Conservation (phyloP, 2,113 vertebrate genomes). For the Amphiprion percula region DNA sequence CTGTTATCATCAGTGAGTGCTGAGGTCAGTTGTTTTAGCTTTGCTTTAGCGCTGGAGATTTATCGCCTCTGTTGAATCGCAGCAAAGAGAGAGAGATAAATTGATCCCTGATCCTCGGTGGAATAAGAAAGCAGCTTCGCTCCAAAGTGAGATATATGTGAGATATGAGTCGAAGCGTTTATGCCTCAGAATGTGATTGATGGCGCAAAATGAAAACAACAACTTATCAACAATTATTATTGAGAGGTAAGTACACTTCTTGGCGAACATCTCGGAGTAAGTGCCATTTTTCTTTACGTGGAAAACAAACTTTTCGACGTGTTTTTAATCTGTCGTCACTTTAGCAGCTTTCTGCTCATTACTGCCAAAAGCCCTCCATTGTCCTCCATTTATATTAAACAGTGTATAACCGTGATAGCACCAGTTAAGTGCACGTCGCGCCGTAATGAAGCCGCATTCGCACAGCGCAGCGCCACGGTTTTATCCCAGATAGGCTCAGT, state of each 20-base stretch:
- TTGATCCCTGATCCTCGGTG: constrained; percentile 63
- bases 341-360: not conserved
- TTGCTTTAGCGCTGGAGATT: constrained; percentile 60
- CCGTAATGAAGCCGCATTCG: constrained; percentile 24
- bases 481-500: constrained; percentile 42
- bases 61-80: constrained; percentile 63
- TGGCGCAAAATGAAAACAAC: constrained; percentile 46
- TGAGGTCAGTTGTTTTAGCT: constrained; percentile 70
- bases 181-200: constrained; percentile 48
- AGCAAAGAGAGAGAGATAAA: constrained; percentile 54
- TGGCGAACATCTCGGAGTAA: not conserved
- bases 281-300: not conserved
- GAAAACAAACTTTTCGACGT: constrained; percentile 1
- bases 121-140: constrained; percentile 57
- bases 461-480: constrained; percentile 18
- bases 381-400: constrained; percentile 1
- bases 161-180: constrained; percentile 52
- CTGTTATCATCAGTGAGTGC: constrained; percentile 62
- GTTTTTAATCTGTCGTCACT: not conserved
- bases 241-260: constrained; percentile 21
- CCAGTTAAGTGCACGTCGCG: constrained; percentile 1
- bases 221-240: constrained; percentile 50
- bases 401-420: constrained; percentile 11
- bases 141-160: constrained; percentile 62
- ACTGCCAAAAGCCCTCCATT: not conserved